Evolutionary conservation across 2,113 vertebrate genomes (phyloP), one percentile per base, ranked within the genome.

Genomic region (Misgurnus mizolepis): DNA sequence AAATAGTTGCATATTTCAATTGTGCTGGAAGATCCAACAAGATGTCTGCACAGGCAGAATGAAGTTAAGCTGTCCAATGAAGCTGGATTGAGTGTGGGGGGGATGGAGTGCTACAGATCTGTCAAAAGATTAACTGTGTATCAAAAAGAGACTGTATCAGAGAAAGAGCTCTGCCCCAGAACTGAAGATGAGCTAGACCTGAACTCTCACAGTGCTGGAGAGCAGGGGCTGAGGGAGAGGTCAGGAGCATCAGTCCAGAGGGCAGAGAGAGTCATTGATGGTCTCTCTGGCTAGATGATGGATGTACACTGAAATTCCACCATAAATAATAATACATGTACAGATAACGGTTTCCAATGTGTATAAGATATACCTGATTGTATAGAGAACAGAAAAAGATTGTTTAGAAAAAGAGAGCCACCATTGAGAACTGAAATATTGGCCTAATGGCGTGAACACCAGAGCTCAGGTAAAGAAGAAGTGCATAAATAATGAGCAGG

Each of bases 61-160:
- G 75, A 76, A 82, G 71, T 50, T 11, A 18, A 70, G 53, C 84
- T 79, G 74, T 89, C 85, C 82, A 73, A 67, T 75, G 79, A n/a
- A 27, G 69, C 82, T 76, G 81, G 66, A 79, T 53, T 79, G 78
- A 62, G 58, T 6, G 7, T 8, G 0, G 43, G 72, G 22, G 27
- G 18, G n/a, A 62, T 41, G n/a, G 58, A 49, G 27, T 49, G 41
- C 47, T 75, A 75, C 68, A 73, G 83, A 88, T 80, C 80, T 79
- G 79, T 55, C 69, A 81, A 71, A 82, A 86, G 85, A 92, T 92
- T 91, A 88, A 90, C 90, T 89, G 83, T 78, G 83, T 84, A 85
- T 91, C 83, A 85, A 86, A 87, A 81, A 80, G 82, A 80, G 80
- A 64, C 34, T 81, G 78, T 87, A 4, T 53, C 84, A 83, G 64